Base-by-base conservation (phyloP, 1,140 invertebrate species). In the Papilio xuthus region DNA sequence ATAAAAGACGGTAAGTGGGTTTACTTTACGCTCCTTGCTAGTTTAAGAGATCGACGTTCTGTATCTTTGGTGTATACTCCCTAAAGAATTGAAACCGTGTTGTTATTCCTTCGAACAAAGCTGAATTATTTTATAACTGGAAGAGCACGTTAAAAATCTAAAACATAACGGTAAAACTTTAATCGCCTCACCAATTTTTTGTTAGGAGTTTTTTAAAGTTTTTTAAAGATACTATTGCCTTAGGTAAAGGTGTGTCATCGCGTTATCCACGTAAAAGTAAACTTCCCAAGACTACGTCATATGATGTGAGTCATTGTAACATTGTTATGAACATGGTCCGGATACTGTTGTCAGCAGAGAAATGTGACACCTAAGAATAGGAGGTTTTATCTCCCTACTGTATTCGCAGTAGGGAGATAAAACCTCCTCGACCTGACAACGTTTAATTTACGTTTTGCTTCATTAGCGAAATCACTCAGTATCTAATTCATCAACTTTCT, bases 181-280 rank as follows among this genome's bases (percentile, higher is more conserved):
- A 12, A 20, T 26, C 2, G 56, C 12, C 56, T 12, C 56, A 4
- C 10, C 20, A 20, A 20, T 26, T 13, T 60, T 20, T 60, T 60
- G 23, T 7, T 15, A 3, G 8, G 9, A 23, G 10, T 8, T 12
- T 13, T 60, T 13, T 4, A 60, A 13, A 60, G 13, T 12, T 26
- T 4, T 60, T 60, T 1, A 8, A 60, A 26, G 23, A 60, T 60
- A 4, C 53, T 23, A 60, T 23, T 26, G 23, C 56, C 4, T 12
- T 26, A 60, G 26, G 3, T 26, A 12, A 28, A 26, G 60, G 26
- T 67, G 60, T 67, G 60, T 67, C 60, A 67, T 67, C 60, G 13
- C 9, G 53, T 20, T 56, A 26, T 32, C 60, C 26, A 67, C 60
- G 26, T 67, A 67, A 67, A 67, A 67, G 60, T 67, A 67, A 67